These are phyloP conservation scores for Serinus canaria DNA, from an alignment of 2,113 vertebrate species.

Conservation along the genomic window DNA sequence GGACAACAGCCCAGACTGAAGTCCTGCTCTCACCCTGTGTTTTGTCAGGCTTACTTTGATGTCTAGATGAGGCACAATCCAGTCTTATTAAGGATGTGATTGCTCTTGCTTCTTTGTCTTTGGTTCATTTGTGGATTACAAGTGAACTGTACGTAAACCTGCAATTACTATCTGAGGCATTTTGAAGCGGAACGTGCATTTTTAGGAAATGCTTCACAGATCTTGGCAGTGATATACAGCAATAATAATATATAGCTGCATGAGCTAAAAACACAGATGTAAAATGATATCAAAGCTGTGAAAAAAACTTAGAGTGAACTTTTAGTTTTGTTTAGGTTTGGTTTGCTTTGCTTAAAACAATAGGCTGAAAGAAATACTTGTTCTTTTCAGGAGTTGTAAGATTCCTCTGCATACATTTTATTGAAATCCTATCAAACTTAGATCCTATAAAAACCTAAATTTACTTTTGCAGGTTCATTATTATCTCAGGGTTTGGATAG, in stretches of 20 bases:
- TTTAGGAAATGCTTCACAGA: not conserved
- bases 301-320: not conserved
- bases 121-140: not conserved
- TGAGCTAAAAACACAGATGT: not conserved
- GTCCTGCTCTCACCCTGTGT: not conserved
- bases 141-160: not conserved
- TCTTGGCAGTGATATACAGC: not conserved
- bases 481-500: not conserved
- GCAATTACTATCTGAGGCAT: rapidly evolving
- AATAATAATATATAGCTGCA: not conserved
- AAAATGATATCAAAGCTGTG: not conserved
- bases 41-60: not conserved
- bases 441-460: not conserved
- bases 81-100: not conserved
- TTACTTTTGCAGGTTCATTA: not conserved
- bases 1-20: not conserved
- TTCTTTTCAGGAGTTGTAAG: not conserved
- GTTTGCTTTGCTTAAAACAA: not conserved
- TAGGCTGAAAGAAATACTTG: not conserved
- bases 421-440: not conserved
- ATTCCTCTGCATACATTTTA: not conserved
- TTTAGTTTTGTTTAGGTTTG: not conserved
- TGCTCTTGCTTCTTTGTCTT: not conserved
- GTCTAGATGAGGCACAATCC: not conserved
- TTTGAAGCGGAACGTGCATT: not conserved